Base-by-base conservation (phyloP, 2,797 vertebrate genomes). In the Denticeps clupeoides region DNA sequence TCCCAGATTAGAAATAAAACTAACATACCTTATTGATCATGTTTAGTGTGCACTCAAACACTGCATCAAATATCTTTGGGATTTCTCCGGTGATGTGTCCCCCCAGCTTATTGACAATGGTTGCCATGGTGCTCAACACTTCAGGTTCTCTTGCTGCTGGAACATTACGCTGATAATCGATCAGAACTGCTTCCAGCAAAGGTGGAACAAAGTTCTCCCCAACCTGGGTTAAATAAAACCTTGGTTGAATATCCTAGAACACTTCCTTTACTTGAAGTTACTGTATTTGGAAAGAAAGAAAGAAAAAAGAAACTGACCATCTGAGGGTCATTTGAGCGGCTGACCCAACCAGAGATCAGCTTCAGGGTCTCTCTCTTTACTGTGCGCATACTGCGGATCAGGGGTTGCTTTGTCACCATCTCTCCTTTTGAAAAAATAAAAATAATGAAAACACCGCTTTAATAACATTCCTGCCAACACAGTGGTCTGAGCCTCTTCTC, bases 281-380 rank as follows among this genome's bases (percentile, higher is more conserved):
- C n/a, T n/a, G n/a, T n/a, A n/a, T n/a, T n/a, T n/a, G n/a, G n/a
- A n/a, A n/a, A n/a, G n/a, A n/a, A n/a, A n/a, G n/a, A n/a, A n/a
- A n/a, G n/a, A n/a, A n/a, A n/a, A n/a, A n/a, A n/a, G n/a, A n/a
- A 18, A 71, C 86, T 85, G 72, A 89, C 89, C 88, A 91, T 90
- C 55, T 91, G 88, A 13, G 89, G 88, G 71, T 91, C 89, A 46
- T 80, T 91, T 47, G 89, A 91, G 47, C 89, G 81, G 78, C 87
- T 91, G 74, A 90, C 89, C 88, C 89, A 91, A 62, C 88, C 89
- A 24, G 89, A 91, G 79, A 91, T 91, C 35, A 91, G 68, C 66
- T 91, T 90, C 60, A 91, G 82, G 6, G 89, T 91, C 74, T 91
- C 89, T 71, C 86, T 87, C 82, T 91, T 91, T 49, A 91, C 89